Conservation (phyloP, 2,888 invertebrate genomes). For the Stegophylla sp. region DNA sequence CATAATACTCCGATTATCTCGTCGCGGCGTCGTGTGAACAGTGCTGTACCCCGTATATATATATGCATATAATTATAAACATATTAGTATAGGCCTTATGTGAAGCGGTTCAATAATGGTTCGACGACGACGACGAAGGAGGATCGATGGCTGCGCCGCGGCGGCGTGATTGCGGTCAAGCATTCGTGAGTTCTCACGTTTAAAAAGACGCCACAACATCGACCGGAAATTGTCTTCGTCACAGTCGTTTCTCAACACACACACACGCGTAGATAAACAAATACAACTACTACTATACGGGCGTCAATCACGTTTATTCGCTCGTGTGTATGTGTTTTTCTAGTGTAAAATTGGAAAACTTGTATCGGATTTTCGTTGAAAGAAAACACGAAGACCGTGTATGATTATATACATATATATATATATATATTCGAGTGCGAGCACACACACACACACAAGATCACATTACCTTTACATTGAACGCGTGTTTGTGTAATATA, state of each 20-base stretch:
- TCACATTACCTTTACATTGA: too few species aligned
- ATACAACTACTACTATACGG: constrained; percentile 52
- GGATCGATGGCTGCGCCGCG: constrained; percentile 6
- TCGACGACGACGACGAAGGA: too few species aligned
- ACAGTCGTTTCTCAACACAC: background rate
- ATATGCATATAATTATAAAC: too few species aligned
- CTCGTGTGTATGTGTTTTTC: background rate
- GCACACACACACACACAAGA: too few species aligned
- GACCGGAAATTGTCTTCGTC: too few species aligned
- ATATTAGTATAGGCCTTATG: too few species aligned
- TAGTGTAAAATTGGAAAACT: constrained; percentile 22
- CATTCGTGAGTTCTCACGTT: constrained; percentile 58
- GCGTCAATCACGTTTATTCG: constrained; percentile 53
- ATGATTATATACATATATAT: too few species aligned
- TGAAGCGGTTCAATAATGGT: too few species aligned
- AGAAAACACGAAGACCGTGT: constrained; percentile 15
- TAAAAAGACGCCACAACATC: constrained; percentile 40
- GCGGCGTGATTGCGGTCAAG: background rate
- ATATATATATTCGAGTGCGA: too few species aligned
- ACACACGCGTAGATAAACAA: constrained; percentile 10
- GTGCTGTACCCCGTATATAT: too few species aligned
- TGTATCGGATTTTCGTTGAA: background rate
- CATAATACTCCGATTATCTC: too few species aligned
- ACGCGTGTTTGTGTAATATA: background rate
- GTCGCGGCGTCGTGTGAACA: too few species aligned